These are phyloP conservation scores for Copidosoma floridanum DNA, from an alignment of 1,140 invertebrate genomes.

Conservation along the genomic window DNA sequence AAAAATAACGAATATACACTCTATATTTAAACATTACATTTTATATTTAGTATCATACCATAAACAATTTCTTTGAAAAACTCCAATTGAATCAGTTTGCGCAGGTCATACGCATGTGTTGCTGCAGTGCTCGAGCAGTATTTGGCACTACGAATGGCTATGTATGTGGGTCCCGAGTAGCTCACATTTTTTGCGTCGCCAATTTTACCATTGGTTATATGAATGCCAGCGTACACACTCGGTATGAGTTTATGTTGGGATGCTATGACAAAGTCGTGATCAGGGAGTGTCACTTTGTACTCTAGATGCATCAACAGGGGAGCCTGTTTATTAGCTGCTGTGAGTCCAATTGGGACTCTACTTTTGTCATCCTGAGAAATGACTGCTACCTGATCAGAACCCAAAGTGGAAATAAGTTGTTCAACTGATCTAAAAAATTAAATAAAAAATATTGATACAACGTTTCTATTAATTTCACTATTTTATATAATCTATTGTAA, in stretches of 20 bases:
- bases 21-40: neutral
- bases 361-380: constrained; percentile 49
- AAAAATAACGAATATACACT: neutral
- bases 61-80: neutral
- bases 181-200: neutral
- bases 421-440: neutral
- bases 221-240: neutral
- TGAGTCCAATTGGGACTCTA: constrained; percentile 46
- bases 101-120: neutral
- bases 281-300: constrained; percentile 37
- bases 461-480: neutral
- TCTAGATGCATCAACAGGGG: constrained; percentile 42
- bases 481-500: no score
- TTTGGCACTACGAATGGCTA: no score
- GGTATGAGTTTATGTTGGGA: neutral
- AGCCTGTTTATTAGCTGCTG: constrained; percentile 47
- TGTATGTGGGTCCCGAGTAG: neutral
- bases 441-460: neutral
- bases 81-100: neutral
- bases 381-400: constrained; percentile 35
- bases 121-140: neutral
- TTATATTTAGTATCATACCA: neutral
- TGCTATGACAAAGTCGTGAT: no score
- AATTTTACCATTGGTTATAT: neutral
- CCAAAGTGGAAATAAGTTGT: constrained; percentile 1